Base-by-base conservation (phyloP, 2,113 vertebrate species). In the Bostrychus sinensis region DNA sequence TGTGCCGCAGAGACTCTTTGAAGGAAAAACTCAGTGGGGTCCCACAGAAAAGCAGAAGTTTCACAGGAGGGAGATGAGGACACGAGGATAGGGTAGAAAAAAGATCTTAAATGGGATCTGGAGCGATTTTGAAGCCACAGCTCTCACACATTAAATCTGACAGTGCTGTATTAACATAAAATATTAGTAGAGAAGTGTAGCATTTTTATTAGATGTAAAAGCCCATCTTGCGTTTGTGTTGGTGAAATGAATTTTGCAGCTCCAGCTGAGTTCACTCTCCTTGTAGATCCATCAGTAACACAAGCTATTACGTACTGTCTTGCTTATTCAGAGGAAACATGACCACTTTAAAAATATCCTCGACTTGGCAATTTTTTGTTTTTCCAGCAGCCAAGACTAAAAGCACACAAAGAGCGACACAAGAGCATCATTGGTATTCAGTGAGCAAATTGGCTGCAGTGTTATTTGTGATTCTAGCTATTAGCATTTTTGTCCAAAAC, bases 171-270 rank as follows among this genome's bases (percentile, higher is more conserved):
- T 53, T 43, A 23, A 34, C 58, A 57, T 55, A 66, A 42, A 38
- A 56, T 3, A 0, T 66, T 37, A 43, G 13, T 39, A 51, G 12
- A 11, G 56, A 70, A 46, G 57, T 59, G 76, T 68, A 67, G 68
- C 78, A 80, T 80, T 78, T 76, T 68, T 19, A 26, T 74, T 66
- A 13, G 65, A 54, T 69, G 65, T 58, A 62, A 79, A 66, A 48
- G 14, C 62, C 48, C 57, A 74, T 66, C 57, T 58, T 62, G 43
- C 11, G 5, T 62, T 51, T 62, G 60, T 73, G 62, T 76, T 76
- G 70, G 11, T 39, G 7, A 54, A 37, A 42, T 56, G 1, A 26
- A 38, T 68, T 66, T 51, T 30, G 43, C 48, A 36, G 37, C 42
- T 61, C 51, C 46, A 57, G 41, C 50, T 77, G 26, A 72, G 43